Conservation (phyloP, 2,797 vertebrate genomes). For the Bucorvus abyssinicus region DNA sequence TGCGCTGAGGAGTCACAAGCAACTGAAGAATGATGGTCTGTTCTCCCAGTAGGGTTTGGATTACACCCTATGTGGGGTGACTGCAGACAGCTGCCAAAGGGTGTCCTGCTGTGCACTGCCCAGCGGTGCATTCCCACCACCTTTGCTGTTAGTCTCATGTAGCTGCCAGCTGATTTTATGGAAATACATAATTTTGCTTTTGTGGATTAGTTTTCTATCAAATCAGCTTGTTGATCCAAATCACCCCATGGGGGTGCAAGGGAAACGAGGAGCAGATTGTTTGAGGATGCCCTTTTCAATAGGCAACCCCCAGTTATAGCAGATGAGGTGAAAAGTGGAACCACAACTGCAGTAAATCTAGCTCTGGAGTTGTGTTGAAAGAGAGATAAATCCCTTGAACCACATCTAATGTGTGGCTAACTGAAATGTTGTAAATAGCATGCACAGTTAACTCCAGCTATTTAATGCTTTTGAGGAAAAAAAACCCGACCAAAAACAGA, state of each 20-base stretch:
- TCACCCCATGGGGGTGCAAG: not conserved
- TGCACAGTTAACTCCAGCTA: not conserved
- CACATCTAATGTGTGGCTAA: not conserved
- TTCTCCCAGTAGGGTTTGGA: not conserved
- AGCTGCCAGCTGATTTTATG: too few species aligned
- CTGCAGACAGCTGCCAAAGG: fast-evolving
- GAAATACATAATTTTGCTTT: not conserved
- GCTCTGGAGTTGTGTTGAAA: not conserved
- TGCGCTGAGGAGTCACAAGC: not conserved
- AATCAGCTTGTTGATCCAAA: not conserved
- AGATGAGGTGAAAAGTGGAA: not conserved
- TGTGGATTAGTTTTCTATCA: not conserved
- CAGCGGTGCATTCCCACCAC: too few species aligned
- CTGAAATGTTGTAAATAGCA: not conserved
- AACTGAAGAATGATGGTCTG: fast-evolving
- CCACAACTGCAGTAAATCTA: not conserved
- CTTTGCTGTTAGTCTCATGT: too few species aligned
- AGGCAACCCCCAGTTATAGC: not conserved
- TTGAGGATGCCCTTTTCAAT: not conserved
- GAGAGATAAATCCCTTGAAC: not conserved
- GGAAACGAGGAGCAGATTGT: not conserved
- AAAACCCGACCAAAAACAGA: too few species aligned
- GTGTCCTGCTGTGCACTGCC: not conserved
- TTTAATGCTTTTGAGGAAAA: not conserved
- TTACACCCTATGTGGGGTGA: not conserved